Evolutionary conservation across 2,797 vertebrate genomes (phyloP).

Genomic region (Rhinogobio ventralis): DNA sequence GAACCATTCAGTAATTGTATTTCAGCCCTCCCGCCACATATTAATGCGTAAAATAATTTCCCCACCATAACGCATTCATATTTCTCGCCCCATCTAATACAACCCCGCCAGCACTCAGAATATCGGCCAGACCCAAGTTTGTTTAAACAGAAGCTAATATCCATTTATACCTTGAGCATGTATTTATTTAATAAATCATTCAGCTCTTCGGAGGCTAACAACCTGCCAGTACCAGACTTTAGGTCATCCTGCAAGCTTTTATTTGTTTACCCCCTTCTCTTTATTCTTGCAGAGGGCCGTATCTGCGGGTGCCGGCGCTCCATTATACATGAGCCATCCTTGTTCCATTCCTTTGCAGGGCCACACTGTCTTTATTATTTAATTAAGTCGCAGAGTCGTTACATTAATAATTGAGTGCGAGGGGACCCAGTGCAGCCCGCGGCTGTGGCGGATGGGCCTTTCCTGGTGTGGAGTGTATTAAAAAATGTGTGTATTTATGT

Average conservation of each 20-base stretch:
- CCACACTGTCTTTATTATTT: conserved; percentile 84
- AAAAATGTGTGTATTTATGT: conserved; percentile 87
- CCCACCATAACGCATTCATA: conserved; percentile 11
- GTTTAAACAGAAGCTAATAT: conserved; percentile 52
- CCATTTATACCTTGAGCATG: conserved; percentile 52
- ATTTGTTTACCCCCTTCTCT: conserved; percentile 60
- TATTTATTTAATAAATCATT: conserved; percentile 59
- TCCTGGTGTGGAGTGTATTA: conserved; percentile 85
- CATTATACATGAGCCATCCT: conserved; percentile 71
- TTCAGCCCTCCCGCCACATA: neutral
- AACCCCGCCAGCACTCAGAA: neutral
- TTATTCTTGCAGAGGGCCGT: conserved; percentile 44
- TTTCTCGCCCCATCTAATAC: neutral
- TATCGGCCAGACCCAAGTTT: conserved; percentile 10
- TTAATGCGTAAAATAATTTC: conserved; percentile 10
- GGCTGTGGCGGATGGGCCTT: conserved; percentile 75
- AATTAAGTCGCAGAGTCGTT: conserved; percentile 82
- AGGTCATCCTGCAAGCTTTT: conserved; percentile 54
- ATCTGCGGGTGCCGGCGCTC: conserved; percentile 49
- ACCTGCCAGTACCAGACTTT: conserved; percentile 39
- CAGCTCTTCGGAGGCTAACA: conserved; percentile 51
- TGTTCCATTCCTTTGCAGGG: conserved; percentile 80
- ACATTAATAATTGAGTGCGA: conserved; percentile 87
- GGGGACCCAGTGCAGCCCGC: conserved; percentile 78
- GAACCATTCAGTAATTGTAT: neutral